Base-by-base conservation (phyloP, 2,888 invertebrate species). In the Stenotaenia linearis region DNA sequence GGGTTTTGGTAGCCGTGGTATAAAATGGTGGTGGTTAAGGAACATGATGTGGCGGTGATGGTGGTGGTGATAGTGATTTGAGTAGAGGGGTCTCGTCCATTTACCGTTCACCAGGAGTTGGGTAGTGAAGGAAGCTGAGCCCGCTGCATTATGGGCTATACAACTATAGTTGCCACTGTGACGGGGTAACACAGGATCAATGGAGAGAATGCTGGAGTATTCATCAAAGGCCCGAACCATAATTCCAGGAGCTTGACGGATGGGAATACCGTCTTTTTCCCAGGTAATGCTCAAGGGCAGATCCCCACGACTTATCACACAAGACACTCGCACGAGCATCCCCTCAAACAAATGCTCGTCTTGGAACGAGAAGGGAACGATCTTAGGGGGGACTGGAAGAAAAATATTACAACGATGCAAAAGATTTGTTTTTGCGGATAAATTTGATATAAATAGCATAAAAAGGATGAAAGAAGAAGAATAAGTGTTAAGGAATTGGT, bases 311-410 rank as follows among this genome's bases (percentile, higher is more conserved):
- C 83, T 82, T 40, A 84, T 84, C 25, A 84, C 83, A 81, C 86
- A 86, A 85, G 89, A 87, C 77, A 89, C 86, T 82, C 88, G 86
- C 32, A 88, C 87, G 78, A 88, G 88, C 82, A 88, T 87, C 75
- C 89, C 89, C 80, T 88, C 89, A 84, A 93, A 92, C 74, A 92
- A 90, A 80, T 92, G 89, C 83, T 92, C 92, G 78, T 92, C 92
- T 81, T 92, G 92, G 83, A 93, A 92, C 84, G 90, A 89, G 84
- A 93, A 91, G 69, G 91, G 90, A 83, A 90, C 89, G 83, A 93
- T 91, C 89, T 91, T 91, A 80, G 92, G 92, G 83, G 90, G 87
- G 85, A 92, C 91, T 91, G 86, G 85, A 86, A 82, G 78, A 78
- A 69, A 80, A 74, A 61, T 61, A 61, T 61, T 69, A 69, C 75